Evolutionary conservation across 2,113 vertebrate genomes (phyloP), one percentile per base, ranked within the genome.

Genomic region (Jaculus jaculus): DNA sequence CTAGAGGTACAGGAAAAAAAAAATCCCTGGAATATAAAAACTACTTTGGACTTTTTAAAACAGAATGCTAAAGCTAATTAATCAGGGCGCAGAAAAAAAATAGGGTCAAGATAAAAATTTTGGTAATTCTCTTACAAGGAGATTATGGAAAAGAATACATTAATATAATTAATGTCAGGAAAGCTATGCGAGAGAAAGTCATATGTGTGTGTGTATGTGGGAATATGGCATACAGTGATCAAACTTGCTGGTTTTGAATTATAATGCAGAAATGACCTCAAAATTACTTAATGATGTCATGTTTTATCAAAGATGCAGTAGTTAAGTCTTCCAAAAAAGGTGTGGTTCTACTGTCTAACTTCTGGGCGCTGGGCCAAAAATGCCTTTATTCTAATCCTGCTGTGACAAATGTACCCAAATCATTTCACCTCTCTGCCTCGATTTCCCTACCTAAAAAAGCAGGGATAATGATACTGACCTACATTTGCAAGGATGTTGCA

Each of bases 391-490:
- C 91, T 95, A 96, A 95, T 95, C 71, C 39, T 83, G 16, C 87
- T 95, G 18, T 91, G 84, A 94, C 75, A 95, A 95, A 95, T 83
- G 86, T 81, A 88, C 39, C 34, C 54, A 80, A 87, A 96, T 92
- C 74, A 89, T 93, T 96, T 93, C 92, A 68, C 54, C 26, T 92
- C 74, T 74, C 90, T 96, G 87, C 95, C 95, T 97, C 94, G 90
- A 95, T 85, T 95, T 96, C 93, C 79, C 89, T 63, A 94, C 82
- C 51, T 86, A 63, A 37, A 95, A 90, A 91, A 95, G 78, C 15
- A 87, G 39, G 51, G 84, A 92, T 96, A 95, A 96, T 91, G 79
- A 93, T 87, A 94, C 20, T 96, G 92, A 95, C 92, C 94, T 94
- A 94, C 73, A 96, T 96, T 89, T 96, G 58, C 88, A 95, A 93